Evolutionary conservation across 2,888 invertebrate genomes (phyloP), one percentile per base, ranked within the genome.

Genomic region (Amblyjoppa fuscipennis): DNA sequence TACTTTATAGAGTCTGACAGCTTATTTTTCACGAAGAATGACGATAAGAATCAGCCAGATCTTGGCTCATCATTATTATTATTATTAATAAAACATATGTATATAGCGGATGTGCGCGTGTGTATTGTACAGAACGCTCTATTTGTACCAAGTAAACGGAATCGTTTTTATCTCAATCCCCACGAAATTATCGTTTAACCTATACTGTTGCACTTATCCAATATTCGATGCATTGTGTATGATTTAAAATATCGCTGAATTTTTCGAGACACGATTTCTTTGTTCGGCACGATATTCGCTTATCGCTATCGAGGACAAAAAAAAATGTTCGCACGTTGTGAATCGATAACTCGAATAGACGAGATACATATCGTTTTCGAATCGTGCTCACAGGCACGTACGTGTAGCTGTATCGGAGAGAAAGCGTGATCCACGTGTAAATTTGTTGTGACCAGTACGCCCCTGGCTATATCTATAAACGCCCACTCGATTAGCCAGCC

Each of bases 391-490:
- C n/a, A 66, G 38, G 66, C 76, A 76, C 76, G 76, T 76, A 66
- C 59, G 38, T 31, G 20, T 20, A 20, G 20, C 64, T 75, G 64
- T 75, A 64, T 49, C 31, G 9, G 49, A 28, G 51, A 6, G 1
- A 51, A 76, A 51, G 20, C 76, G 76, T 76, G 66, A 66, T 28
- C 59, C 28, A 25, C 38, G 76, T 51, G 34, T 34, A 20, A 53
- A 76, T 76, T 66, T 53, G 51, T 76, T 34, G 61, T 25, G 28
- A 41, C 49, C 38, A 66, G 49, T 64, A 76, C 76, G 76, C 76
- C 64, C 76, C 66, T 53, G 76, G 49, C 3, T 76, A 31, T 34
- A 66, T 66, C 51, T 64, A 28, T n/a, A 64, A 20, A 31, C 16
- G 66, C 31, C 49, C 20, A 51, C 66, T 31, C 66, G 7, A 20